Percentiles rank a stretch among this genome's conserved stretches.
Evolutionary conservation across 2,797 vertebrate genomes (phyloP).

Genomic region (Enteromius thamalakanensis): DNA sequence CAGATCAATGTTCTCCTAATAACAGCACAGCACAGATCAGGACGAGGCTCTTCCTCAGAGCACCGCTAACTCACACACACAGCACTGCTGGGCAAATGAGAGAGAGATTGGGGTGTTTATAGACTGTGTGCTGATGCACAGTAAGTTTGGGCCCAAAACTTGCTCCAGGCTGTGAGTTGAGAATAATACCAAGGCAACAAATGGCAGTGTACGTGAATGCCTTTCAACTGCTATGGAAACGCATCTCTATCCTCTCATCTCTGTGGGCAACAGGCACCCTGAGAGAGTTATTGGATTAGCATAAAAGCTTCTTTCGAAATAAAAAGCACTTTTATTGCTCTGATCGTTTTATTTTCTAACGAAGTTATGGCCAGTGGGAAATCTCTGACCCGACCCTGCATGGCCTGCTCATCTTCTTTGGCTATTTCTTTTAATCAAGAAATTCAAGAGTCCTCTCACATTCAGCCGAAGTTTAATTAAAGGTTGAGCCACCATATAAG

Average conservation of each 20-base stretch:
- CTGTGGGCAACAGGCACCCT: slow-evolving; percentile 64
- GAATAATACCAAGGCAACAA: slow-evolving; percentile 62
- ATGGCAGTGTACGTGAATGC: slow-evolving; percentile 63
- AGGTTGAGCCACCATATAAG: neutral
- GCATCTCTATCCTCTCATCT: slow-evolving; percentile 58
- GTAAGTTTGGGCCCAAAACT: slow-evolving; percentile 50
- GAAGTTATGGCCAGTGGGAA: slow-evolving; percentile 70
- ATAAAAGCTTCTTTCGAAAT: slow-evolving; percentile 78
- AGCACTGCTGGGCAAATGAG: neutral
- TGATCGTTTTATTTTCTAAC: slow-evolving; percentile 81
- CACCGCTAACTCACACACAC: slow-evolving; percentile 28
- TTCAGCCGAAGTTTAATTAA: slow-evolving; percentile 5
- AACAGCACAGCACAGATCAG: slow-evolving; percentile 66
- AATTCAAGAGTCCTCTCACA: slow-evolving; percentile 23
- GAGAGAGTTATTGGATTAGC: slow-evolving; percentile 77
- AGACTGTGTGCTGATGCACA: slow-evolving; percentile 13
- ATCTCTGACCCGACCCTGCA: slow-evolving; percentile 44
- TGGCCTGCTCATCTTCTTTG: slow-evolving; percentile 43
- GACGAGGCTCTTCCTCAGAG: slow-evolving; percentile 70
- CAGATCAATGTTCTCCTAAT: slow-evolving; percentile 77
- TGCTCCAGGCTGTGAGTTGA: slow-evolving; percentile 49
- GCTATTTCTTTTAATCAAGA: slow-evolving; percentile 44
- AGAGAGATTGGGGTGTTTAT: slow-evolving; percentile 24
- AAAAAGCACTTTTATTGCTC: slow-evolving; percentile 72
- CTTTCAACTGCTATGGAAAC: slow-evolving; percentile 71